These are phyloP conservation scores for Isotomurus palustris DNA, from an alignment of 2,888 invertebrate species.

Conservation along the genomic window DNA sequence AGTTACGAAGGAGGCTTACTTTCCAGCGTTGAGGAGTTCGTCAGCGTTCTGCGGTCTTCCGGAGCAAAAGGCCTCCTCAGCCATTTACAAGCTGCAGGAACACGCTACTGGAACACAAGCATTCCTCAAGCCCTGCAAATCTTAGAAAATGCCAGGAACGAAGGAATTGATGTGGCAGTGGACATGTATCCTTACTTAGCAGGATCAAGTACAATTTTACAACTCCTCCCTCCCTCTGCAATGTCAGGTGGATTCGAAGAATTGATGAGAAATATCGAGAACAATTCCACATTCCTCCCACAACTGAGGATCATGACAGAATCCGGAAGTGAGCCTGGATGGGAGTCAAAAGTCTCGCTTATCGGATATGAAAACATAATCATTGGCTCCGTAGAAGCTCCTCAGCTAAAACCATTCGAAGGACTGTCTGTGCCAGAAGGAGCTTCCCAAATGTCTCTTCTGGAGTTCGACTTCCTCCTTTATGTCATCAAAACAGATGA, in stretches of 20 bases:
- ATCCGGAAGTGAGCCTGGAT: conserved; percentile 36
- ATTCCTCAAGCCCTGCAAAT: conserved; percentile 33
- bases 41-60: conserved; percentile 29
- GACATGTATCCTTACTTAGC: conserved; percentile 45
- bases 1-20: conserved; percentile 41
- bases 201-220: conserved; percentile 41
- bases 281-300: conserved; percentile 21
- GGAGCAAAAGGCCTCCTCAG: conserved; percentile 37
- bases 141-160: conserved; percentile 29
- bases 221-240: conserved; percentile 39
- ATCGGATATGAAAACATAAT: conserved; percentile 43
- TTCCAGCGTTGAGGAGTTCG: conserved; percentile 35
- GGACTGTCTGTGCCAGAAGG: conserved; percentile 28
- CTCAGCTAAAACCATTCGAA: conserved; percentile 27
- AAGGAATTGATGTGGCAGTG: conserved; percentile 35
- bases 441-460: conserved; percentile 10
- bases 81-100: conserved; percentile 43
- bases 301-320: conserved; percentile 31
- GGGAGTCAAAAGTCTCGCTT: conserved; percentile 41
- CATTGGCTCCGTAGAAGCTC: conserved; percentile 32
- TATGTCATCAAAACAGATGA: conserved; percentile 26
- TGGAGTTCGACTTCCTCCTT: conserved; percentile 37
- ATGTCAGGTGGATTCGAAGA: conserved; percentile 38
- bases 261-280: conserved; percentile 30
- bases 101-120: conserved; percentile 39